Base-by-base conservation (phyloP, 1,140 invertebrate genomes). In the Bombus sylvicola region DNA sequence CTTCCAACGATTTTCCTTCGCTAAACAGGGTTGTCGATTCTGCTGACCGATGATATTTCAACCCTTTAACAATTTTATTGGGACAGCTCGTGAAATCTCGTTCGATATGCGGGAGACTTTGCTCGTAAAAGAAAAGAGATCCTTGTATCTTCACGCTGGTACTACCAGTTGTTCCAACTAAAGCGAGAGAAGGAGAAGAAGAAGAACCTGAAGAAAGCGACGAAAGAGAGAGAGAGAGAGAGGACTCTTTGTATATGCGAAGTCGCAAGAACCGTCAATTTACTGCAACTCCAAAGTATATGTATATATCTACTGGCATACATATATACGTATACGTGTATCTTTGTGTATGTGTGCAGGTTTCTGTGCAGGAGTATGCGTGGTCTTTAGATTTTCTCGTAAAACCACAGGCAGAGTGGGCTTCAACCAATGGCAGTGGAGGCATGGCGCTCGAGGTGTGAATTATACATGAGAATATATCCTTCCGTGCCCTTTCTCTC, bases 391-490 rank as follows among this genome's bases (percentile, higher is more conserved):
- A 86, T 91, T 87, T 89, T 84, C 90, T 94, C 93, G 92, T 94
- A 94, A 94, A 94, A 94, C 91, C 93, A 88, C 83, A 87, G 85
- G 84, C 87, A 87, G 89, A 93, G 89, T 86, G 90, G 86, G 83
- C 85, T 86, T 91, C 91, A 90, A 90, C 94, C 94, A 95, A 95
- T 94, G 91, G 93, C 92, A 88, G 91, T 77, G 88, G 78, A 94
- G 92, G 88, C 92, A 95, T 95, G 94, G 94, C 94, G 94, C 92
- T 94, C 93, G 93, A 95, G 93, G 94, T 95, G 94, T 94, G 94
- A 95, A 95, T 95, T 95, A 95, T 95, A 95, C 94, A 95, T 95
- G 94, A 95, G 94, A 82, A 93, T 93, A 93, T 94, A 91, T 90
- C 92, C 85, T 88, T 88, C 84, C 74, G 66, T 82, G 62, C 87